Conservation (phyloP, 2,797 vertebrate genomes). For the Nannoperca australis region DNA sequence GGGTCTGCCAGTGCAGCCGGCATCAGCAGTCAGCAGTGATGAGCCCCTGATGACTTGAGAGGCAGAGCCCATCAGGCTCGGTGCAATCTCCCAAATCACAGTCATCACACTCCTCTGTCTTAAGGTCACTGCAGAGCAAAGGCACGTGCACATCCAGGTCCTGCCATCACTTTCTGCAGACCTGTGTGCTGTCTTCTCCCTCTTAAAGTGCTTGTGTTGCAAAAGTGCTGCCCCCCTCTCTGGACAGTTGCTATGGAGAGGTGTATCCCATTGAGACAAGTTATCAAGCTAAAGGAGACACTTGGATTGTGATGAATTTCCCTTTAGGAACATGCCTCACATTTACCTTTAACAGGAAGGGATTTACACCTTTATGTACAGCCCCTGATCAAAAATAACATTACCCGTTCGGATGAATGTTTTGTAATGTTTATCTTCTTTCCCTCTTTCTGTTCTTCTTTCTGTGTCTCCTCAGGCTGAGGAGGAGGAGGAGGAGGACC, state of each 20-base stretch:
- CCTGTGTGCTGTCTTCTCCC: background rate
- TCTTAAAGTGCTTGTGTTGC: conserved; percentile 27
- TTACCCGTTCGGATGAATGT: background rate
- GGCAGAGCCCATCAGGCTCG: conserved; percentile 49
- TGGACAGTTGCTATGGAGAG: conserved; percentile 48
- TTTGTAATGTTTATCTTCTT: background rate
- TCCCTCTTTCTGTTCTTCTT: background rate
- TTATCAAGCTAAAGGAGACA: conserved; percentile 39
- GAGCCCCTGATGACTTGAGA: conserved; percentile 61
- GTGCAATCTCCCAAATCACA: conserved; percentile 67
- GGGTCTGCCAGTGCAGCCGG: conserved; percentile 47
- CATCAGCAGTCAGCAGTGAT: conserved; percentile 64
- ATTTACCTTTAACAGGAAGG: background rate
- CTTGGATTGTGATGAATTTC: conserved; percentile 28
- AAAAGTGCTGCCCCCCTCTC: conserved; percentile 24
- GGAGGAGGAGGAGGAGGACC: conserved; percentile 86
- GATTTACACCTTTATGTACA: background rate
- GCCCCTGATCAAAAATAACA: background rate
- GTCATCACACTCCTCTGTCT: conserved; percentile 56
- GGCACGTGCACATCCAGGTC: conserved; percentile 35
- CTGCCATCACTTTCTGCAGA: conserved; percentile 42
- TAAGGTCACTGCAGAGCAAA: conserved; percentile 54
- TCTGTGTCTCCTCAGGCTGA: conserved; percentile 71
- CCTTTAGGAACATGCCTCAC: conserved; percentile 11
- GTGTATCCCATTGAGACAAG: conserved; percentile 41